These are phyloP conservation scores for Drosophila sturtevanti DNA, from an alignment of 1,140 invertebrate genomes.

Conservation along the genomic window DNA sequence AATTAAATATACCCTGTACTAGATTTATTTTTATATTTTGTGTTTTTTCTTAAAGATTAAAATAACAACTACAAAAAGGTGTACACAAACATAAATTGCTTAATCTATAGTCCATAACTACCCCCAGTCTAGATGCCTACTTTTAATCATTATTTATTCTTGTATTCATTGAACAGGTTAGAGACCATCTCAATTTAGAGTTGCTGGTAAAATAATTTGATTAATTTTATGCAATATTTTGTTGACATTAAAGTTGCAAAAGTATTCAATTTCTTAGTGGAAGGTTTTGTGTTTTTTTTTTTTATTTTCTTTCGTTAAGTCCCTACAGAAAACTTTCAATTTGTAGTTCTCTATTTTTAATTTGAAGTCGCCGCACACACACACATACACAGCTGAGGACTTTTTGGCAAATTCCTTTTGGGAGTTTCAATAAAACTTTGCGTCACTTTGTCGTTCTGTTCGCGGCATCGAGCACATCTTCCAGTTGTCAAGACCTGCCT, in stretches of 20 bases:
- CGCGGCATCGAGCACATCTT: constrained; percentile 39
- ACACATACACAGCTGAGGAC: constrained; percentile 14
- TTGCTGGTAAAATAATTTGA: not conserved
- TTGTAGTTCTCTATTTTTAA: constrained; percentile 10
- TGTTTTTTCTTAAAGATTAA: too few relatives aligned
- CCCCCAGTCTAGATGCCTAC: too few relatives aligned
- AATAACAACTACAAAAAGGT: too few relatives aligned
- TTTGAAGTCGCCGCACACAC: constrained; percentile 16
- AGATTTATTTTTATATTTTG: not conserved
- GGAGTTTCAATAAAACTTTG: constrained; percentile 78
- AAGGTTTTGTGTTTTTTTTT: not conserved
- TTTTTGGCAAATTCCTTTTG: constrained; percentile 56
- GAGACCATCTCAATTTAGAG: too few relatives aligned
- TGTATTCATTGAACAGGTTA: too few relatives aligned
- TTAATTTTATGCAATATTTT: not conserved
- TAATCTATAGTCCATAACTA: too few relatives aligned
- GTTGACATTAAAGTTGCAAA: not conserved
- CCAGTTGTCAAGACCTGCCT: constrained; percentile 66
- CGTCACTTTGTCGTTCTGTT: constrained; percentile 67
- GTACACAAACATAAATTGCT: too few relatives aligned
- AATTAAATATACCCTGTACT: not conserved
- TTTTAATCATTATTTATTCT: too few relatives aligned
- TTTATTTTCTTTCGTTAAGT: not conserved
- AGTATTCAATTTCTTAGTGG: not conserved
- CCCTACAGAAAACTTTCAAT: constrained; percentile 2